Evolutionary conservation across 2,888 invertebrate species (phyloP), one percentile per base, ranked within the genome.

Genomic region (Watsonalla cultraria): DNA sequence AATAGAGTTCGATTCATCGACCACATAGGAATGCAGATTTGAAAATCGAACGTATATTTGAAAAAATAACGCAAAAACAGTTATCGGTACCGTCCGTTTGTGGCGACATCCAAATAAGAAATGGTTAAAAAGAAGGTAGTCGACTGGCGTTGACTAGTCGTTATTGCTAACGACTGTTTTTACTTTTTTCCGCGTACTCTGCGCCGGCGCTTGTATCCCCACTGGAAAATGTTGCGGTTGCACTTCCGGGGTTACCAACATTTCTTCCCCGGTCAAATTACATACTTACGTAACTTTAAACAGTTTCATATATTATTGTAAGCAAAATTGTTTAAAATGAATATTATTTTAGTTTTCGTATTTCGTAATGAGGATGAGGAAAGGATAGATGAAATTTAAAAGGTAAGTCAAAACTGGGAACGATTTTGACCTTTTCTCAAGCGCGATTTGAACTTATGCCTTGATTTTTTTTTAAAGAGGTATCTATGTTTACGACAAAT

Each of bases 131-230:
- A 86, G 85, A 84, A 82, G 78, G 59, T 62, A 58, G 57, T 69
- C 42, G 9, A 11, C 42, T 42, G 61, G 65, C 74, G 77, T 78
- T 42, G 11, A 11, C 73, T 72, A 73, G 76, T 76, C 78, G 65
- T 54, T 68, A 82, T 80, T 83, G 80, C 84, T 85, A 82, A 84
- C 83, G 84, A 84, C 82, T 86, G 82, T 84, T 89, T 89, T 88
- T 86, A 83, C 85, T 87, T 88, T 89, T 89, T 90, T 88, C 81
- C 82, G 79, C 68, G 66, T 72, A 74, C 69, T 62, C 65, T 71
- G 70, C 74, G 73, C 78, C 78, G 80, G 82, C 83, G 86, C 82
- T 75, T 78, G 63, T 73, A 78, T 78, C 90, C 89, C 89, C 90
- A 86, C 89, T 81, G 85, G 84, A 78, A 85, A 84, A 81, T 76